Percentiles rank a stretch among this genome's conserved stretches.
Conservation (phyloP, 2,888 invertebrate genomes). For the Amiota minor region DNA sequence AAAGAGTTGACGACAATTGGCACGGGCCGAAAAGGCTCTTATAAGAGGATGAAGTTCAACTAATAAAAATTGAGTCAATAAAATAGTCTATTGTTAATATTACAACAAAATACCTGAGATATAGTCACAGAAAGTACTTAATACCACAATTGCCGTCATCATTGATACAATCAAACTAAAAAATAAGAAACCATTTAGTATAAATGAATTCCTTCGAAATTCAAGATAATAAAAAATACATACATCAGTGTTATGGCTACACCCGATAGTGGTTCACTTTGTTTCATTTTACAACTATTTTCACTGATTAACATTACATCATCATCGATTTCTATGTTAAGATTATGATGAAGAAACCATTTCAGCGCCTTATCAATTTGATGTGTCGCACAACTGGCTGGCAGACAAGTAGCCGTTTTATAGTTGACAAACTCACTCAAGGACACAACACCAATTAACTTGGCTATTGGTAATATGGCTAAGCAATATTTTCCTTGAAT, state of each 20-base stretch:
- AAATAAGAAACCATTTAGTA: neutral
- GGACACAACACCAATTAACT: neutral
- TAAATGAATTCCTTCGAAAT: no score
- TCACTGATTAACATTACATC: neutral
- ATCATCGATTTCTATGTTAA: neutral
- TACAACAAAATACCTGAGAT: slow-evolving; percentile 1
- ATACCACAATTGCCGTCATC: neutral
- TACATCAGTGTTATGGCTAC: neutral
- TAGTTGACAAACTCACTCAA: neutral
- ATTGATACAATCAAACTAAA: neutral
- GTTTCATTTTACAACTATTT: neutral
- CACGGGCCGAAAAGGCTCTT: neutral
- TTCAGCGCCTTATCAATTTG: neutral
- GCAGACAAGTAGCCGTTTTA: neutral
- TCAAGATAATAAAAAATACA: neutral
- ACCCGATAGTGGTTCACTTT: neutral
- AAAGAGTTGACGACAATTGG: slow-evolving; percentile 13
- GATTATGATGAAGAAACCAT: neutral
- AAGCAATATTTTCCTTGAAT: slow-evolving; percentile 10
- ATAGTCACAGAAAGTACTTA: slow-evolving; percentile 5
- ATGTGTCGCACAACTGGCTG: neutral
- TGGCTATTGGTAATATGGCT: neutral
- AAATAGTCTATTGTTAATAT: neutral
- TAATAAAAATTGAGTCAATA: neutral
- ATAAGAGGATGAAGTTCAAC: slow-evolving; percentile 7